These are phyloP conservation scores for Wasmannia auropunctata DNA, from an alignment of 1,140 invertebrate species.

Conservation along the genomic window DNA sequence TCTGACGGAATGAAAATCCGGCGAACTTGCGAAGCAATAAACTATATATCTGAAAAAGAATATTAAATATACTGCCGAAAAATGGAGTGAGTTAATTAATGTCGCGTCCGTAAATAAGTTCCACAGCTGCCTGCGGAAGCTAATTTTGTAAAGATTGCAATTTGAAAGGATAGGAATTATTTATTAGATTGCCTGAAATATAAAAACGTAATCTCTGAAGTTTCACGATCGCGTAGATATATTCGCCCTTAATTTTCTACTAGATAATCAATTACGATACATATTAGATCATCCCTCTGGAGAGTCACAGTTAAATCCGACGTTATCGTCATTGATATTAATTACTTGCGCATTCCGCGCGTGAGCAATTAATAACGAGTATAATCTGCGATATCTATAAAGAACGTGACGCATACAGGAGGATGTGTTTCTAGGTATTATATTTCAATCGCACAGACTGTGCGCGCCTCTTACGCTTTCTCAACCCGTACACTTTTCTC, in stretches of 20 bases:
- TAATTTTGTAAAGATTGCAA: neutral
- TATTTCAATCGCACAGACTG: slow-evolving; percentile 12
- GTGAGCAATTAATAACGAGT: slow-evolving; percentile 2
- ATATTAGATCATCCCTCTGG: neutral
- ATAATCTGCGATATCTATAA: slow-evolving; percentile 5
- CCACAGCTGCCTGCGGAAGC: neutral
- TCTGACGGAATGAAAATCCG: neutral
- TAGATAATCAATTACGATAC: neutral
- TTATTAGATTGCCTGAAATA: neutral
- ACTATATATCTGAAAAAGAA: neutral
- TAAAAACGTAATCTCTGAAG: neutral
- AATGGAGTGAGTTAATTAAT: neutral
- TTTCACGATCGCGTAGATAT: neutral
- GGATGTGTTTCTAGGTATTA: neutral
- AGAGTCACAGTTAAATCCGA: neutral
- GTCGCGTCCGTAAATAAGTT: neutral
- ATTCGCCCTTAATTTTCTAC: neutral
- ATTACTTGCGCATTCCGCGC: neutral
- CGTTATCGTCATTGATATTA: slow-evolving; percentile 3
- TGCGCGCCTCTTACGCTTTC: slow-evolving; percentile 19
- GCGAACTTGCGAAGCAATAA: neutral
- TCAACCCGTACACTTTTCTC: slow-evolving; percentile 6
- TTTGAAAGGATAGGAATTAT: neutral
- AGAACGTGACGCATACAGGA: neutral
- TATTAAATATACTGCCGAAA: neutral